A percentile compares a stretch with the other conserved stretches of the same genome.
Conservation (phyloP, 2,113 vertebrate species). For the human region DNA sequence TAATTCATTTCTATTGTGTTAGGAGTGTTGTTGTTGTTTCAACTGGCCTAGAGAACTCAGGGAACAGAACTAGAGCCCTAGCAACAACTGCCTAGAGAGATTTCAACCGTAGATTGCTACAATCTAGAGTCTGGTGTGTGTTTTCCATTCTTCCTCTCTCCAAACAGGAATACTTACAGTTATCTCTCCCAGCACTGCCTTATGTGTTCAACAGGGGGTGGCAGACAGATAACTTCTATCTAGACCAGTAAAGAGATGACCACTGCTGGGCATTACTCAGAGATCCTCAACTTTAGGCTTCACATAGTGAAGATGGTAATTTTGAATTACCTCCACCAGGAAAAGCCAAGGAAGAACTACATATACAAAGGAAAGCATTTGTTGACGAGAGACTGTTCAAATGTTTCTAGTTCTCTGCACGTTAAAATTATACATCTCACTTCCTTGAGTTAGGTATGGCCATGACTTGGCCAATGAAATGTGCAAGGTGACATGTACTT, state of each 20-base stretch:
- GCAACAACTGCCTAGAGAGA: neutral
- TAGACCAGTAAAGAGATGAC: neutral
- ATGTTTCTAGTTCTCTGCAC: neutral
- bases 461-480: neutral
- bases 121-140: neutral
- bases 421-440: neutral
- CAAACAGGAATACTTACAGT: neutral
- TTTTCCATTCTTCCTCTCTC: neutral
- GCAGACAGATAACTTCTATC: neutral
- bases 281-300: neutral
- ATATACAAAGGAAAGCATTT: neutral
- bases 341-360: neutral
- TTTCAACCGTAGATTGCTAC: neutral
- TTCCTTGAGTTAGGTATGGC: neutral
- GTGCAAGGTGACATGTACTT: neutral
- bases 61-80: neutral
- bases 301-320: neutral
- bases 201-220: neutral
- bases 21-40: neutral
- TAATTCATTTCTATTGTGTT: neutral
- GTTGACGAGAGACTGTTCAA: neutral
- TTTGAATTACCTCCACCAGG: neutral
- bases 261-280: neutral
- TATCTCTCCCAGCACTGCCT: neutral
- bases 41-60: neutral